Evolutionary conservation across 37 sponge, comb jelly and placozoan species (phyloP), one percentile per base, ranked within the genome.

Genomic region (Haliclona indistincta): DNA sequence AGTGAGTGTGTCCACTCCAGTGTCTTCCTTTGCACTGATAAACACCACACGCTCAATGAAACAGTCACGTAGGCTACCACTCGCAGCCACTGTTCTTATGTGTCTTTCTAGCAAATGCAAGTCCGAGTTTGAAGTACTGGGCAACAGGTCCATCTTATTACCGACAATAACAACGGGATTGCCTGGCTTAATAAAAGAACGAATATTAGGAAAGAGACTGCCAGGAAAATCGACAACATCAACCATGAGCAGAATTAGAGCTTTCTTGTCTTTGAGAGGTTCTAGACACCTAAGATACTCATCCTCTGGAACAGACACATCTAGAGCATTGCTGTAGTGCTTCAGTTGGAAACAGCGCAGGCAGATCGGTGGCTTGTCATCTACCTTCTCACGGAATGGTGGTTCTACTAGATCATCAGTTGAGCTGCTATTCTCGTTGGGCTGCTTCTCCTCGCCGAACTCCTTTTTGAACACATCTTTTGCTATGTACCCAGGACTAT

Each of bases 221-320:
- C 74, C 61, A 19, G 94, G 94, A 45, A 89, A 94, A 75, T 94
- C 94, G 3, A 71, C 22, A 10, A 89, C 84, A 64, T 94, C 94
- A 20, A 94, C 73, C 68, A 94, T 67, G 10, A 85, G 64, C 4
- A 89, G 80, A 28, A 94, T 76, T 25, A 94, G 84, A 2, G 81
- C 83, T 37, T 64, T 54, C 66, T 90, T 82, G 63, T 63, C 63
- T n/a, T 68, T 80, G n/a, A 88, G 72, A 22, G 58, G 58, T 17
- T 44, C 4, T 0, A 93, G 55, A 42, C 78, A 68, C 15, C 34
- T 73, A 36, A 70, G 43, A 61, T 89, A 94, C 32, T 94, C 91
- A 5, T 94, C 84, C 23, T 45, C 56, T 23, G 73, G 26, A 19
- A 89, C 69, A 15, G 76, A 56, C 25, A 83, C 80, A 70, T 86